Base-by-base conservation (phyloP, 1,140 invertebrate genomes). In the Drosophila asahinai region DNA sequence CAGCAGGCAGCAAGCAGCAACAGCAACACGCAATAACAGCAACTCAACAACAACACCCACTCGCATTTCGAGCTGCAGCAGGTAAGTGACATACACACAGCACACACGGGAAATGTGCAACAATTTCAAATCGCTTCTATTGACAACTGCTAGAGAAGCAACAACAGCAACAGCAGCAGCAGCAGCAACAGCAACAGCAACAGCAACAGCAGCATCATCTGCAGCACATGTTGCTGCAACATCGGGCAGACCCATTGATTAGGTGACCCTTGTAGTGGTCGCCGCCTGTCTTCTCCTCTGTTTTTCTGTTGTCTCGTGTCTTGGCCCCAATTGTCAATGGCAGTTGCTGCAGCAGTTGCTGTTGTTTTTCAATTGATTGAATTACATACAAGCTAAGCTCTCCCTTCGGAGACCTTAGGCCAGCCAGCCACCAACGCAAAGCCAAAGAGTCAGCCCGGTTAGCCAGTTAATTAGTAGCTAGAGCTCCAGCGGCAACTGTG, bases 231-330 rank as follows among this genome's bases (percentile, higher is more conserved):
- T 83, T 80, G 74, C 82, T 38, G 72, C 73, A 84, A 66, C 81
- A 62, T 51, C 54, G 58, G 43, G 42, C 43, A 79, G 75, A 86
- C 80, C 84, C 83, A 89, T 87, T 87, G 84, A 87, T 87, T 87
- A 84, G 84, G 84, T 87, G 84, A 87, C 84, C 84, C 84, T 87
- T 87, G 84, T 89, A 83, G 84, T 83, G 80, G 84, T 81, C 83
- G 60, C 45, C 61, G 65, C 45, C 77, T 86, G 63, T 86, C 67
- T 58, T 62, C 45, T 60, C 59, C 47, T 33, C 78, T 62, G 45
- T 62, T 51, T 40, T 61, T 42, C 27, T 25, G 47, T 49, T 72
- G 72, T 71, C 45, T 72, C 47, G 57, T 60, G 65, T 81, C 68
- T 80, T 81, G 84, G 73, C 81, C 84, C 81, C 84, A 89, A 83